These are phyloP conservation scores for Cryptocheilus praepositus DNA, from an alignment of 2,888 invertebrate genomes.

Conservation along the genomic window DNA sequence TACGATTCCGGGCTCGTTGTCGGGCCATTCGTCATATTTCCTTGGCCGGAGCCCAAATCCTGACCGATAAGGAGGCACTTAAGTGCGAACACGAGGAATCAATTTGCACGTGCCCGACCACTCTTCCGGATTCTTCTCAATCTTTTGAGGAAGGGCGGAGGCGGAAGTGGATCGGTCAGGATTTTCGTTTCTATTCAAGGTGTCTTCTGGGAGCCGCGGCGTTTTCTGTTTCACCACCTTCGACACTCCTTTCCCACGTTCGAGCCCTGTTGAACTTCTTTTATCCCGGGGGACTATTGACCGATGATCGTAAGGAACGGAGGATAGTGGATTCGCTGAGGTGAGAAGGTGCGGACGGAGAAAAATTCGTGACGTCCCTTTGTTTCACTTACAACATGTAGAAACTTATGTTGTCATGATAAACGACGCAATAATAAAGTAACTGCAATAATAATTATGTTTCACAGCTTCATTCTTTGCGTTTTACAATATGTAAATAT, in stretches of 20 bases:
- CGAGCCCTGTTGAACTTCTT: neutral
- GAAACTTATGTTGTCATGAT: no score
- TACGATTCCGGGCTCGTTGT: conserved; percentile 37
- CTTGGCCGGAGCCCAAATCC: conserved; percentile 52
- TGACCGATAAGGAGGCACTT: conserved; percentile 56
- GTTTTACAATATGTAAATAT: no score
- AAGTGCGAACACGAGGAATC: conserved; percentile 59
- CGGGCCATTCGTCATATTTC: conserved; percentile 49
- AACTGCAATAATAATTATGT: no score
- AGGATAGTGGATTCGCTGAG: no score
- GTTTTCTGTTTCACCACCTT: neutral
- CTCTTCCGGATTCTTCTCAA: conserved; percentile 16
- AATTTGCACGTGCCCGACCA: conserved; percentile 50
- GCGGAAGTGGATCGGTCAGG: conserved; percentile 16
- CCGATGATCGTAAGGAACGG: neutral
- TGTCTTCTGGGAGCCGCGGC: neutral
- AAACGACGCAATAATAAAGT: no score
- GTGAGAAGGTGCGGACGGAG: no score
- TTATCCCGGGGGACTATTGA: neutral
- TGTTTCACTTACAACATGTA: no score
- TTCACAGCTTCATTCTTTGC: no score
- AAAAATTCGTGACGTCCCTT: no score
- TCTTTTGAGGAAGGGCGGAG: neutral
- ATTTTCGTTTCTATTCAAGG: conserved; percentile 29
- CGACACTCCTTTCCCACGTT: neutral